A percentile compares a stretch with the other conserved stretches of the same genome.
phyloP scores from a whole-genome alignment of 2,113 vertebrate genomes.

The Sturnira hondurensis region DNA sequence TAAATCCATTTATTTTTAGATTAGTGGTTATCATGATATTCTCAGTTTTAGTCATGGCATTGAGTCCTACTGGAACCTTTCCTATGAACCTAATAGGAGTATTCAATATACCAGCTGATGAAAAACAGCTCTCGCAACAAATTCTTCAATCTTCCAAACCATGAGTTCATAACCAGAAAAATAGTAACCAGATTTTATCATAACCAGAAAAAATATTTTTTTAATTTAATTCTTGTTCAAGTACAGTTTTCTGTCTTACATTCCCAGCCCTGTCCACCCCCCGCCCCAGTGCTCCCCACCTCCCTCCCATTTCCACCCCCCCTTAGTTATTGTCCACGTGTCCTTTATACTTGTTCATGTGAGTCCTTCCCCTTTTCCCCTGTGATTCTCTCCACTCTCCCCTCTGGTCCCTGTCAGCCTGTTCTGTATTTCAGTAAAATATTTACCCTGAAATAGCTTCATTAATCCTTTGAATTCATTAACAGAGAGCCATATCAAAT shows the following conservation, averaged over 20 bases:
- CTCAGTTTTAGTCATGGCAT: not conserved
- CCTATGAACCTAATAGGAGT: not conserved
- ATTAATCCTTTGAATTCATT: not conserved
- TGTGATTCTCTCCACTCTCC: too few relatives aligned
- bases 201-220: slow-evolving; percentile 41
- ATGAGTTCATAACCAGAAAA: slow-evolving; percentile 1
- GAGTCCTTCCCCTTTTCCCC: too few relatives aligned
- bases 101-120: not conserved
- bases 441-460: not conserved
- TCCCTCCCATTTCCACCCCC: too few relatives aligned
- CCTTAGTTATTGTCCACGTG: too few relatives aligned
- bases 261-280: too few relatives aligned
- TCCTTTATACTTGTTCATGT: too few relatives aligned
- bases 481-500: not conserved
- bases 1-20: not conserved
- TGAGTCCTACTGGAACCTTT: not conserved
- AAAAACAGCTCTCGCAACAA: slow-evolving; percentile 24
- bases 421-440: too few relatives aligned
- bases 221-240: too few relatives aligned
- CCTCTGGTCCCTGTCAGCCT: too few relatives aligned
- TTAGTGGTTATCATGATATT: not conserved
- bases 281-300: too few relatives aligned
- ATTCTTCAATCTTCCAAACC: not conserved
- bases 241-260: too few relatives aligned
- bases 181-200: slow-evolving; percentile 1